phyloP scores from a whole-genome alignment of 2,888 invertebrate species.

The Lasioglossum morio region DNA sequence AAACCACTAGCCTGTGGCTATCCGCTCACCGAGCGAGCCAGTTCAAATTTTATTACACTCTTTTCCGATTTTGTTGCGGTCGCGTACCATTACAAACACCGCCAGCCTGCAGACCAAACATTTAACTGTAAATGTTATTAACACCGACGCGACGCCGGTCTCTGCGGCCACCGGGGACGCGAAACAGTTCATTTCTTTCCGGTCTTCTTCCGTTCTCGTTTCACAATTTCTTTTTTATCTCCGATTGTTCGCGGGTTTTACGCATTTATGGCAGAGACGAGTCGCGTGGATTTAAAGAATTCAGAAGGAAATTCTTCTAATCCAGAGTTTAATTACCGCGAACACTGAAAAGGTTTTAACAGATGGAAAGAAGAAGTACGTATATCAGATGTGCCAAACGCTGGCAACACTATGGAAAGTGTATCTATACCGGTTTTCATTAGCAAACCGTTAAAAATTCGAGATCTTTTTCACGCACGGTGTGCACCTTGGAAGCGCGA shows the following conservation, averaged over 20 bases:
- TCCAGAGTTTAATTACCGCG: neutral
- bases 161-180: neutral
- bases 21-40: constrained; percentile 2
- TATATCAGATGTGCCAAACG: too few species aligned
- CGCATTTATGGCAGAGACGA: neutral
- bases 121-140: neutral
- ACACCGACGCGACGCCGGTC: neutral
- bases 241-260: neutral
- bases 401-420: too few species aligned
- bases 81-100: neutral
- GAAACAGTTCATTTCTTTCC: neutral
- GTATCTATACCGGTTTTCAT: too few species aligned
- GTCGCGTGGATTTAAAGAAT: neutral
- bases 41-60: constrained; percentile 27
- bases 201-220: neutral
- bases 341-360: too few species aligned
- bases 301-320: neutral
- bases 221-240: neutral
- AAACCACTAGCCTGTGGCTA: constrained; percentile 44
- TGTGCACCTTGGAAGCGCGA: neutral
- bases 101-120: neutral
- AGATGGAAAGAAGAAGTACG: too few species aligned
- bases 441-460: too few species aligned
- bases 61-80: neutral
- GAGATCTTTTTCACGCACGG: too few species aligned